Evolutionary conservation across 2,113 vertebrate genomes (phyloP), one percentile per base, ranked within the genome.

Genomic region (Lasiurus borealis): DNA sequence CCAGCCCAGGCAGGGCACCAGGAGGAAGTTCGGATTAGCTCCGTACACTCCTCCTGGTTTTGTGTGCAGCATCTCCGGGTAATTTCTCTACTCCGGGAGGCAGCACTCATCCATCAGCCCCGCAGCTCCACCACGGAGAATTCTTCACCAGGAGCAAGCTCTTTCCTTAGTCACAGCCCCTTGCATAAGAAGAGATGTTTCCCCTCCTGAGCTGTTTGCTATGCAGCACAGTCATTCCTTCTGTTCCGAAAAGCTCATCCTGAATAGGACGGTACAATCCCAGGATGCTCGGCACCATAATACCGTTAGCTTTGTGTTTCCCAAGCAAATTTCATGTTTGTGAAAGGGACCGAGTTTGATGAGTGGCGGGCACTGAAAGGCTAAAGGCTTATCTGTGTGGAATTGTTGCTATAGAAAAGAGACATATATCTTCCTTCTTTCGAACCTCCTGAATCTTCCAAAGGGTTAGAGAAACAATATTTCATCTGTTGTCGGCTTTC

Each of bases 291-390:
- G 92, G 96, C 87, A 66, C 81, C 15, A 69, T 88, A 75, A 86
- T 71, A 84, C 64, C 85, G 95, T 95, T 90, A 72, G 36, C 85
- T 95, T 94, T 94, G 46, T 93, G 81, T 96, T 94, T 91, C 66
- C 48, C 36, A 96, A 96, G 77, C 87, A 93, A 68, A 95, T 77
- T 88, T 91, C 64, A 40, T 95, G 50, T 76, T 73, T 84, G 76
- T 93, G 76, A 93, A 96, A 97, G 36, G 62, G 25, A 94, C 36
- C 44, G 57, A 75, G 54, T 54, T 77, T 85, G 93, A 96, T 80
- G 76, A 91, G 84, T 54, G 59, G 72, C 75, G 75, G 72, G 54
- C 57, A 21, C n/a, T 57, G 54, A 88, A 88, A 86, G 78, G 77
- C 83, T 72, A 80, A 92, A 92, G 50, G 31, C 50, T 96, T 92